Conservation (phyloP, 2,113 vertebrate genomes). For the Pseudorectes ferrugineus region DNA sequence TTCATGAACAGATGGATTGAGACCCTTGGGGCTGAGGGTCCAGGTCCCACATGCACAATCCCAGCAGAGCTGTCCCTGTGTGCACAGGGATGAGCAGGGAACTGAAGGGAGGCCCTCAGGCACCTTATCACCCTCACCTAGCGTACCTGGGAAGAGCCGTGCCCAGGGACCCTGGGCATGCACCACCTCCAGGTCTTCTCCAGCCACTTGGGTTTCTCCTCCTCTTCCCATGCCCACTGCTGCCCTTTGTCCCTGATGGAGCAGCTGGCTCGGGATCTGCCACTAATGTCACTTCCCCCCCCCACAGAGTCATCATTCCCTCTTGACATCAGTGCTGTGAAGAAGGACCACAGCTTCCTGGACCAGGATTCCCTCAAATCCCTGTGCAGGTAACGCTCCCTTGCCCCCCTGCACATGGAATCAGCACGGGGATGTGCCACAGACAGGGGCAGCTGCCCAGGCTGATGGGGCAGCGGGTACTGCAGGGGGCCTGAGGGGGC, state of each 20-base stretch:
- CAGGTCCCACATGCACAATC: neutral
- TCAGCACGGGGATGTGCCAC: accelerated
- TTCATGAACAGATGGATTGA: neutral
- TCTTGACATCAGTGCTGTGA: constrained; percentile 79
- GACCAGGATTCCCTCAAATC: constrained; percentile 83
- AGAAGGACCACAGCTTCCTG: constrained; percentile 83
- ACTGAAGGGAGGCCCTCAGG: neutral
- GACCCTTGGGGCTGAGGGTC: neutral
- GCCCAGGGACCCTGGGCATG: too few species aligned
- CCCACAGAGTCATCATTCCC: constrained; percentile 71
- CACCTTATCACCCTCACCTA: neutral
- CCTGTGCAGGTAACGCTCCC: constrained; percentile 75
- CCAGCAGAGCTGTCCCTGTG: neutral
- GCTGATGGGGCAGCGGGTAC: neutral
- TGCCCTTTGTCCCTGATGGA: neutral
- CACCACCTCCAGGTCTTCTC: neutral
- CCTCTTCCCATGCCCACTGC: neutral
- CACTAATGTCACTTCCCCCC: neutral
- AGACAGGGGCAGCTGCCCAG: neutral
- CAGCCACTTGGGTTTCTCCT: neutral
- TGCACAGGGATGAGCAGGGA: neutral
- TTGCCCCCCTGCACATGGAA: accelerated
- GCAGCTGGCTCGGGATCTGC: accelerated
- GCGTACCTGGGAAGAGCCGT: accelerated
- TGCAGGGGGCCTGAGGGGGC: too few species aligned